Conservation (phyloP, 2,888 invertebrate genomes). For the Latrodectus hesperus region DNA sequence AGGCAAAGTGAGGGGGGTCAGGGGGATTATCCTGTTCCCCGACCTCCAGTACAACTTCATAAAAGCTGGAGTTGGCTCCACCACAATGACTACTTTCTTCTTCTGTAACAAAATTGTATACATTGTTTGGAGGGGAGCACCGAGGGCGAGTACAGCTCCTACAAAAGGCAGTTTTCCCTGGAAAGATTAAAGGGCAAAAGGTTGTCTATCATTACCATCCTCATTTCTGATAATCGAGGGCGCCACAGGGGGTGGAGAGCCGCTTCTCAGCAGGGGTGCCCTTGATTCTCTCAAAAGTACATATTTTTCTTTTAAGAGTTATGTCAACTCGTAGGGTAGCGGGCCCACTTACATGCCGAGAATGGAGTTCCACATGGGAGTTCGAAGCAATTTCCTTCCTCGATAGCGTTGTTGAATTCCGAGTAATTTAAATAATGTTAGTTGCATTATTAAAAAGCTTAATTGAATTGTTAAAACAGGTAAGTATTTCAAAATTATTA, state of each 20-base stretch:
- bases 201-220: constrained; percentile 62
- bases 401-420: no score
- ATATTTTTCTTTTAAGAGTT: background rate
- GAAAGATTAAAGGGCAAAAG: constrained; percentile 30
- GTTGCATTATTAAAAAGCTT: no score
- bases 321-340: background rate
- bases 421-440: no score
- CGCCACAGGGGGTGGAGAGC: constrained; percentile 40
- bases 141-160: background rate
- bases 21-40: no score
- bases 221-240: constrained; percentile 51
- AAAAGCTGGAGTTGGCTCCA: constrained; percentile 14
- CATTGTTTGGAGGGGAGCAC: background rate
- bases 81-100: background rate
- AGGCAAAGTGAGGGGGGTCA: background rate
- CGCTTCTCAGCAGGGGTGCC: constrained; percentile 25
- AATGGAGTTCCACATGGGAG: no score
- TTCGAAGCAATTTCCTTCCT: no score
- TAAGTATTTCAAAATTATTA: no score
- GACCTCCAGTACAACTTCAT: constrained; percentile 5
- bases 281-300: constrained; percentile 1
- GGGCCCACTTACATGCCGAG: background rate
- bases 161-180: constrained; percentile 15
- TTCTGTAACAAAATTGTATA: background rate
- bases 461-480: no score